phyloP scores from a whole-genome alignment of 2,113 vertebrate species.

The Xiphorhynchus elegans region DNA sequence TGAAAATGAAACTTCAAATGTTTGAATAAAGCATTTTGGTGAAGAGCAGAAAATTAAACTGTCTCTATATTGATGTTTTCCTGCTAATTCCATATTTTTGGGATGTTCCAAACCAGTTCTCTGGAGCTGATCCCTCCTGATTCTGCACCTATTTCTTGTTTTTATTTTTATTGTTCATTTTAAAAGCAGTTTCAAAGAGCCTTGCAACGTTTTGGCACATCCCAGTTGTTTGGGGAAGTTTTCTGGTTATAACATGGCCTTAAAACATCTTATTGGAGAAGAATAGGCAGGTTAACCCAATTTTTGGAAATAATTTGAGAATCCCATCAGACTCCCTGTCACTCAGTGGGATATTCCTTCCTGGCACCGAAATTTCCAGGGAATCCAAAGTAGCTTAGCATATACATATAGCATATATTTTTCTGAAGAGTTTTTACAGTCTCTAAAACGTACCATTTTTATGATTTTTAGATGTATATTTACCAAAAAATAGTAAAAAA shows the following conservation, averaged over 20 bases:
- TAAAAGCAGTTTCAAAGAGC: neutral
- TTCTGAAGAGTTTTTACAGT: neutral
- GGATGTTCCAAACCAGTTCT: too few relatives aligned
- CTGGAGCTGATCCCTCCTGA: too few relatives aligned
- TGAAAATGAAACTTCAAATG: too few relatives aligned
- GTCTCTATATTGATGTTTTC: too few relatives aligned
- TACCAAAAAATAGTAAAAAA: too few relatives aligned
- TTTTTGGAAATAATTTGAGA: neutral
- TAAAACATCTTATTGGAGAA: neutral
- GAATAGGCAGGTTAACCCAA: neutral
- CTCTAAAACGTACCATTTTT: neutral
- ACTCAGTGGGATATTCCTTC: neutral
- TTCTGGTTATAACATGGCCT: neutral
- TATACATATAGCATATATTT: too few relatives aligned
- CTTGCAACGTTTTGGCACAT: neutral
- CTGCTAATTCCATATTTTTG: too few relatives aligned
- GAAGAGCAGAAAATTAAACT: too few relatives aligned
- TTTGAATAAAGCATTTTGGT: too few relatives aligned
- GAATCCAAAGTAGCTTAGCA: neutral
- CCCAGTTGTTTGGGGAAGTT: neutral
- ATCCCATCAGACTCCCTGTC: neutral
- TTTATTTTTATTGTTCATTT: neutral
- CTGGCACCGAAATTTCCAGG: neutral
- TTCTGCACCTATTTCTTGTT: neutral
- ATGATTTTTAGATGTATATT: neutral